Percentiles rank a stretch among this genome's conserved stretches.
phyloP scores from a whole-genome alignment of 2,113 vertebrate species.

The Lepisosteus osseus region DNA sequence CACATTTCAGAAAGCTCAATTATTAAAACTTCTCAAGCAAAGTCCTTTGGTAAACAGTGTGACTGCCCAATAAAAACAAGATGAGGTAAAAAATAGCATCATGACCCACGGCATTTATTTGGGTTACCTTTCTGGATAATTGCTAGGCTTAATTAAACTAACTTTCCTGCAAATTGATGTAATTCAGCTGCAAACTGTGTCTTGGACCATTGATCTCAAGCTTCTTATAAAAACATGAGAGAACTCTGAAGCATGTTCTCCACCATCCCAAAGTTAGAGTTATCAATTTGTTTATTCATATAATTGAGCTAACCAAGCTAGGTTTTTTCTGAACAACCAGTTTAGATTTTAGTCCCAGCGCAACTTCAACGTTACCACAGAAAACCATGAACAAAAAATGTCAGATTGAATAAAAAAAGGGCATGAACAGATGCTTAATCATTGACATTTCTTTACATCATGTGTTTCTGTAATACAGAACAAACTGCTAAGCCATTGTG shows the following conservation, averaged over 20 bases:
- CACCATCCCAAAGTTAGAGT: not conserved
- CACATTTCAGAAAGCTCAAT: constrained; percentile 28
- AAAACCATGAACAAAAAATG: too few species aligned
- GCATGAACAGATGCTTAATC: too few species aligned
- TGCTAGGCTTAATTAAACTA: constrained; percentile 14
- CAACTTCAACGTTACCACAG: too few species aligned
- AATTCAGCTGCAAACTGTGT: not conserved
- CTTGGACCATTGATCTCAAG: constrained; percentile 3
- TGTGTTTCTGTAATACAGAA: too few species aligned
- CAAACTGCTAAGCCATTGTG: too few species aligned
- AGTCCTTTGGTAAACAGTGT: constrained; percentile 1
- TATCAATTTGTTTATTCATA: not conserved
- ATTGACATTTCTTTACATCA: too few species aligned
- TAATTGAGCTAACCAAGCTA: not conserved
- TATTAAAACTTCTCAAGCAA: constrained; percentile 28
- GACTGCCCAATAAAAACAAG: constrained; percentile 6
- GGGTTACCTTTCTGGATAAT: constrained; percentile 15
- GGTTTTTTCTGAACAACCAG: too few species aligned
- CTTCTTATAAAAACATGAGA: not conserved
- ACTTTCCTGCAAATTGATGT: constrained; percentile 20
- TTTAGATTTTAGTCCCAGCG: too few species aligned
- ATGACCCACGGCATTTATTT: constrained; percentile 24
- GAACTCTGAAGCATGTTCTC: not conserved
- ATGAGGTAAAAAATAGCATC: constrained; percentile 16
- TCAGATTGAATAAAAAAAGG: too few species aligned